Evolutionary conservation across 2,797 vertebrate genomes (phyloP).

Genomic region (Hypotaenidia philippensis): DNA sequence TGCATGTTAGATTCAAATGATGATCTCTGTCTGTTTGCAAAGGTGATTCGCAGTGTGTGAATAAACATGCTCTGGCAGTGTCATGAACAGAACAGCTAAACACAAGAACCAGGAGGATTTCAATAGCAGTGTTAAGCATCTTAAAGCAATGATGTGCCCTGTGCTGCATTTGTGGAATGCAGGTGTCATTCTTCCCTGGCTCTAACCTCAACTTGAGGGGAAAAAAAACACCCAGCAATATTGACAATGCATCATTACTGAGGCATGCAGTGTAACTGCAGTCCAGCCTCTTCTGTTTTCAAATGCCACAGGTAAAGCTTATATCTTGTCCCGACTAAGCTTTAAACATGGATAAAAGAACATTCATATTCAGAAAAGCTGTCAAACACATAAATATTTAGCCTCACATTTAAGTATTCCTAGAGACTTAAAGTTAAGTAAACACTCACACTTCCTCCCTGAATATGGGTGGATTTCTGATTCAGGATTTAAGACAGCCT

Average conservation of each 20-base stretch:
- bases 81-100: background rate
- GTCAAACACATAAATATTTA: conserved; percentile 25
- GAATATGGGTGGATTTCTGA: conserved; percentile 35
- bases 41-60: conserved; percentile 3
- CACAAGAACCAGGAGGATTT: background rate
- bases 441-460: background rate
- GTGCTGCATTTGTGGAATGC: background rate
- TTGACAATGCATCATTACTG: background rate
- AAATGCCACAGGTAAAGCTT: background rate
- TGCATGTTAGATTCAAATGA: background rate
- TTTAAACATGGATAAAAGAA: background rate
- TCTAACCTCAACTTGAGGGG: background rate
- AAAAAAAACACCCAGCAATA: accelerated
- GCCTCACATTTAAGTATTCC: background rate
- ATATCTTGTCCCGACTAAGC: background rate
- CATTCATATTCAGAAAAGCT: background rate
- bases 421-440: conserved; percentile 15
- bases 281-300: background rate
- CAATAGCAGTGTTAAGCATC: background rate
- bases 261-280: background rate
- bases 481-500: conserved; percentile 16
- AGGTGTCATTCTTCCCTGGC: background rate
- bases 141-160: background rate
- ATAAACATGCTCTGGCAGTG: conserved; percentile 12
- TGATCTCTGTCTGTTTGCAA: conserved; percentile 37